phyloP scores from a whole-genome alignment of 2,113 vertebrate genomes.

The Ptychochromis oligacanthus region DNA sequence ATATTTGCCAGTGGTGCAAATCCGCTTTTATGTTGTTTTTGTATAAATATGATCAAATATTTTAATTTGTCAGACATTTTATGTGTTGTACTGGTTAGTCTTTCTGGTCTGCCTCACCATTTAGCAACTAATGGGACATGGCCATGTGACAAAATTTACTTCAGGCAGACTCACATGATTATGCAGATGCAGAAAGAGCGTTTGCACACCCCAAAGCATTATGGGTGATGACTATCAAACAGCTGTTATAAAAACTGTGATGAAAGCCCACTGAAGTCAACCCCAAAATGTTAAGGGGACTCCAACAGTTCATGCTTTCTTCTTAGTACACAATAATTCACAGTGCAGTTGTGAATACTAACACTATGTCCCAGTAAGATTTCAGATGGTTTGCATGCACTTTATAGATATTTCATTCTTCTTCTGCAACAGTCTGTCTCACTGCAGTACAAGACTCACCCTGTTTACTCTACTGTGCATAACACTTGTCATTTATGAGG shows the following conservation, averaged over 20 bases:
- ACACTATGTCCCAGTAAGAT: neutral
- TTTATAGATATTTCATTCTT: neutral
- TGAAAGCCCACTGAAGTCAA: neutral
- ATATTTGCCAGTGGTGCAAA: no score
- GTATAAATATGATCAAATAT: neutral
- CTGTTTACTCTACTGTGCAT: neutral
- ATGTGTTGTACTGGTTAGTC: neutral
- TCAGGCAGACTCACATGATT: neutral
- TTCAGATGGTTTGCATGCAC: neutral
- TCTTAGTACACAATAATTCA: constrained; percentile 1
- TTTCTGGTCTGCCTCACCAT: neutral
- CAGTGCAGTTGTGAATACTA: neutral
- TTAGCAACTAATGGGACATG: neutral
- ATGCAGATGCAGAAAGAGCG: neutral
- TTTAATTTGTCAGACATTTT: neutral
- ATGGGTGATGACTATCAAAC: neutral
- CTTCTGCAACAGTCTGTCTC: neutral
- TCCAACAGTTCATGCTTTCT: neutral
- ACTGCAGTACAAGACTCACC: neutral
- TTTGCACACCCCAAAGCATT: constrained; percentile 1
- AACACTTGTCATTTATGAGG: neutral
- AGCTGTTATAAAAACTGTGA: neutral
- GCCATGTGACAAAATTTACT: neutral
- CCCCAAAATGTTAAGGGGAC: neutral
- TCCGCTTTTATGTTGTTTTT: neutral